Evolutionary conservation across 2,113 vertebrate species (phyloP).

Genomic region (Corythornis cristatus): DNA sequence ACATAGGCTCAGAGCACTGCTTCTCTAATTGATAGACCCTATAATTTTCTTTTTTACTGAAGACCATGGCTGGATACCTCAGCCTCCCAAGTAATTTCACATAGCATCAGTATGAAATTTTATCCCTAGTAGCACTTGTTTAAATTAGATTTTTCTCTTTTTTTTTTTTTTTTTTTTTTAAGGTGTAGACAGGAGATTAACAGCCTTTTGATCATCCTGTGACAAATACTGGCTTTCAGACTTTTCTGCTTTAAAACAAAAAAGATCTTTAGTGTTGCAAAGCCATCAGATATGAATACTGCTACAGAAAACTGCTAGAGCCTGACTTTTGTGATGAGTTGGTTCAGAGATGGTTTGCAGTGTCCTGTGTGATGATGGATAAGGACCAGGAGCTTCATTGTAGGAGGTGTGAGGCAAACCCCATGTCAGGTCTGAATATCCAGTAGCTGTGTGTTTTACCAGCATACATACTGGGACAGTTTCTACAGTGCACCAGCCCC

Average conservation of each 20-base stretch:
- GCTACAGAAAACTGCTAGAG: neutral
- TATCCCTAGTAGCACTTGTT: neutral
- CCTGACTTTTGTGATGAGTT: neutral
- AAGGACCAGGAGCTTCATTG: neutral
- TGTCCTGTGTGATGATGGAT: neutral
- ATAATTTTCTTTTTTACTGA: constrained; percentile 25
- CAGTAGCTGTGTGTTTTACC: neutral
- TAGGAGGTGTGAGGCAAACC: neutral
- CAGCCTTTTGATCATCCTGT: constrained; percentile 23
- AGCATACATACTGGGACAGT: neutral
- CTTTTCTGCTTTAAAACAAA: neutral
- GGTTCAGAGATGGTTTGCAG: neutral
- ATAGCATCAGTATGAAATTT: neutral
- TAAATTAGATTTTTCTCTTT: constrained; percentile 21
- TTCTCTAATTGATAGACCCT: constrained; percentile 54
- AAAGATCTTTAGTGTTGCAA: neutral
- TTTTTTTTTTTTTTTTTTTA: constrained; percentile 9
- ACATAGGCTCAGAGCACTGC: constrained; percentile 33
- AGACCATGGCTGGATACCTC: constrained; percentile 9
- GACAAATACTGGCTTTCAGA: constrained; percentile 8
- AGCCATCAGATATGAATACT: neutral
- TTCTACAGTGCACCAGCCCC: neutral
- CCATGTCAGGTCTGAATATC: neutral
- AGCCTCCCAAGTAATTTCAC: neutral
- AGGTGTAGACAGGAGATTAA: constrained; percentile 38